Evolutionary conservation across 2,113 vertebrate species (phyloP).

Genomic region (Diadophis punctatus): DNA sequence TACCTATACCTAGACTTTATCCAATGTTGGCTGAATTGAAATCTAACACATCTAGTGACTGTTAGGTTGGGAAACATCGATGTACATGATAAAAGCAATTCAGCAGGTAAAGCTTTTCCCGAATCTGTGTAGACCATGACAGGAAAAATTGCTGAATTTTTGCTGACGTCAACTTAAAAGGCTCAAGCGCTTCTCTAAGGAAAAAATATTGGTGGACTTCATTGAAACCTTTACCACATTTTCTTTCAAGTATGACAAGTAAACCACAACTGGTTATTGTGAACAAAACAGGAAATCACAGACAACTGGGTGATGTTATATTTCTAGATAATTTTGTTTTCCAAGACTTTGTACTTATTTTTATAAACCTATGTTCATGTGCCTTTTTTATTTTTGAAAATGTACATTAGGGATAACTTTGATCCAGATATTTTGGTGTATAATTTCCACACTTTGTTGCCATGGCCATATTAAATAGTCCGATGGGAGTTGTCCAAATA

Average conservation of each 20-base stretch:
- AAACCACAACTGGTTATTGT: not conserved
- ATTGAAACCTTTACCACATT: not conserved
- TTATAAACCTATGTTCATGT: not conserved
- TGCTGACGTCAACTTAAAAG: not conserved
- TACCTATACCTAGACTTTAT: not conserved
- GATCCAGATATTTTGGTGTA: not conserved
- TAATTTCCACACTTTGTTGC: not conserved
- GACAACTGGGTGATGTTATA: not conserved
- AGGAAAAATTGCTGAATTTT: not conserved
- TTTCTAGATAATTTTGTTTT: not conserved
- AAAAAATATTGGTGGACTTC: not conserved
- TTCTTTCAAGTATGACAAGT: not conserved
- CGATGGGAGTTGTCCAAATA: not conserved
- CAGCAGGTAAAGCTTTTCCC: not conserved
- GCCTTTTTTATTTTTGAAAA: not conserved
- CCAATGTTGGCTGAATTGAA: not conserved
- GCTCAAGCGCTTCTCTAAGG: not conserved
- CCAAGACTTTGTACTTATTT: not conserved
- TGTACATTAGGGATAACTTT: too few relatives aligned
- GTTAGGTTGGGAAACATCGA: not conserved
- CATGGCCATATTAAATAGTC: not conserved
- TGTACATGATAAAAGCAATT: not conserved
- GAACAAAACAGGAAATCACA: not conserved
- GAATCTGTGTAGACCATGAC: not conserved
- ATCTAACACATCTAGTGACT: not conserved